Percentiles rank a stretch among this genome's conserved stretches.
phyloP scores from a whole-genome alignment of 2,797 vertebrate species.

The Podarcis lilfordi region DNA sequence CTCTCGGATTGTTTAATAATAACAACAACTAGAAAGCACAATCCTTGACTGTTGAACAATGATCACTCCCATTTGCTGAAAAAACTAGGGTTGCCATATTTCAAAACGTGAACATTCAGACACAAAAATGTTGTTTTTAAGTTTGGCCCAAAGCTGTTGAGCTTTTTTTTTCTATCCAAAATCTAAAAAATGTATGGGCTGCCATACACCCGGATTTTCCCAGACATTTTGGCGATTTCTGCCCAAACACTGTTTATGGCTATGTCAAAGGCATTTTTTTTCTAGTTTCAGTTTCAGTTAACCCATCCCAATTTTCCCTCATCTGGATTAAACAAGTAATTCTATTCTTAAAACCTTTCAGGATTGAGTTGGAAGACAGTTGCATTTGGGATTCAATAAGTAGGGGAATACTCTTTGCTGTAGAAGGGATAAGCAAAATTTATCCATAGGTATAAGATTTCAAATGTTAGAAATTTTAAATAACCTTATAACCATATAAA shows the following conservation, averaged over 20 bases:
- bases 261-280: background rate
- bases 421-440: background rate
- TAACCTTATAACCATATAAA: background rate
- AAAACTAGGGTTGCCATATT: too few relatives aligned
- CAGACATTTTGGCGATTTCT: too few relatives aligned
- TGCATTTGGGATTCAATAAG: background rate
- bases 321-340: conserved; percentile 11
- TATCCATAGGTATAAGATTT: background rate
- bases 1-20: background rate
- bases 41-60: background rate
- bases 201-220: too few relatives aligned
- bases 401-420: background rate
- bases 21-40: background rate
- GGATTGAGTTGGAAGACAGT: background rate
- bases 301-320: conserved; percentile 1
- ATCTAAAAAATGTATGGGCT: too few relatives aligned
- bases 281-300: conserved; percentile 18
- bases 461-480: background rate
- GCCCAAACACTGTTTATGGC: too few relatives aligned
- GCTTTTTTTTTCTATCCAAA: too few relatives aligned
- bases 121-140: too few relatives aligned
- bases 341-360: conserved; percentile 24
- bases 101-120: too few relatives aligned
- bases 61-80: background rate
- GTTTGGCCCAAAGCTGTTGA: too few relatives aligned